Conservation (phyloP, 2,888 invertebrate species). For the Conops quadrifasciatus region DNA sequence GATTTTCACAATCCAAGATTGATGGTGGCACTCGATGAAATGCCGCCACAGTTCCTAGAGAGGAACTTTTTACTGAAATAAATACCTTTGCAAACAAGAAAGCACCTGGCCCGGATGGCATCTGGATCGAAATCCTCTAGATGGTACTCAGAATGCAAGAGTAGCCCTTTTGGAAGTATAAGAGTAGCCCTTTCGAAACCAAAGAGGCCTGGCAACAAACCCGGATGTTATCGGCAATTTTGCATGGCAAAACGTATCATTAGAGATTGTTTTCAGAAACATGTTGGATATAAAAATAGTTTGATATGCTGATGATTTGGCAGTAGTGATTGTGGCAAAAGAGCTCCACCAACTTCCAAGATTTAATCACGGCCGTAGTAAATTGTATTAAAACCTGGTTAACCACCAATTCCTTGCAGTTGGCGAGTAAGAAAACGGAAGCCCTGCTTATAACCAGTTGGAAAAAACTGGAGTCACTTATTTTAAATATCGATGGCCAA, state of each 20-base stretch:
- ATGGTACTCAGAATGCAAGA: neutral
- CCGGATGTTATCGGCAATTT: neutral
- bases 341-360: neutral
- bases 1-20: too few relatives aligned
- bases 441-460: neutral
- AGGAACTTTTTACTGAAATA: neutral
- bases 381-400: neutral
- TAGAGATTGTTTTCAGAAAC: neutral
- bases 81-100: neutral
- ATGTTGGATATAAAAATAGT: too few relatives aligned
- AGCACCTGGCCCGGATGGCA: too few relatives aligned
- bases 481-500: neutral
- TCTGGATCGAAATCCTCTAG: neutral
- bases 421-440: neutral
- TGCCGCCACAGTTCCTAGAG: neutral
- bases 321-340: too few relatives aligned
- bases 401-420: neutral
- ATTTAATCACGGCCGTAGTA: neutral
- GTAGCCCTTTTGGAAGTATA: neutral
- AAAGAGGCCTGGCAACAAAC: neutral
- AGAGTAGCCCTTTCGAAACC: neutral
- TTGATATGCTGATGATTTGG: too few relatives aligned
- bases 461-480: neutral
- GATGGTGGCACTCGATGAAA: neutral
- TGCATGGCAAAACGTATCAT: neutral